Conservation (phyloP, 1,140 invertebrate genomes). For the Temnothorax longispinosus region DNA sequence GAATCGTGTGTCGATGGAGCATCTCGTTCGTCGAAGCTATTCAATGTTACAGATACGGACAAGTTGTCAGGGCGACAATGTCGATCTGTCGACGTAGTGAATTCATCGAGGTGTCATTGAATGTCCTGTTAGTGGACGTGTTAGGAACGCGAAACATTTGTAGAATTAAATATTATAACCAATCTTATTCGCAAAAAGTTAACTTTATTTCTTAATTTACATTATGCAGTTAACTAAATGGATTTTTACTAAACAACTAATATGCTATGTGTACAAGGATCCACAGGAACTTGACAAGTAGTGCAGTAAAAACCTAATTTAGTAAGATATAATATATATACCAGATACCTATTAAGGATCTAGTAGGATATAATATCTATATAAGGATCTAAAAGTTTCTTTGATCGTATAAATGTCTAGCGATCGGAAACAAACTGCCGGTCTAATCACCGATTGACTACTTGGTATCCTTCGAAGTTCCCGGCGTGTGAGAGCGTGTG, state of each 20-base stretch:
- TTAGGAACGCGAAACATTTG: not conserved
- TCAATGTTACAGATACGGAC: constrained; percentile 39
- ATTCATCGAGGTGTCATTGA: constrained; percentile 8
- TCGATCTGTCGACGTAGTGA: constrained; percentile 34
- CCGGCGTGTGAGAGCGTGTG: constrained; percentile 75
- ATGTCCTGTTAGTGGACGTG: not conserved
- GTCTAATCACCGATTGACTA: constrained; percentile 81
- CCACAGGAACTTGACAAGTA: not conserved
- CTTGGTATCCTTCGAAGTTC: constrained; percentile 40
- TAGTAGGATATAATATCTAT: not conserved
- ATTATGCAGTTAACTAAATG: not conserved
- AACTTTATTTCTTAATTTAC: not conserved
- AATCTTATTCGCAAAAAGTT: not conserved
- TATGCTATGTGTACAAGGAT: not conserved
- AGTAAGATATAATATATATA: not conserved
- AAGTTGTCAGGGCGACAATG: constrained; percentile 42
- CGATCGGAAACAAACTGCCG: constrained; percentile 81
- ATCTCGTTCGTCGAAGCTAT: constrained; percentile 25
- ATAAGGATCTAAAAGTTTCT: constrained; percentile 31
- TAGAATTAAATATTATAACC: too few species aligned
- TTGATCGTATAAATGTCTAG: constrained; percentile 77
- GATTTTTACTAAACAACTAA: not conserved
- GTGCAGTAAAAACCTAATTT: not conserved
- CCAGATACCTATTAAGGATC: constrained; percentile 11
- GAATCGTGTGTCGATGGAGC: constrained; percentile 35